Percentiles rank a stretch among this genome's conserved stretches.
Conservation (phyloP, 2,113 vertebrate genomes). For the Tinamus guttatus region DNA sequence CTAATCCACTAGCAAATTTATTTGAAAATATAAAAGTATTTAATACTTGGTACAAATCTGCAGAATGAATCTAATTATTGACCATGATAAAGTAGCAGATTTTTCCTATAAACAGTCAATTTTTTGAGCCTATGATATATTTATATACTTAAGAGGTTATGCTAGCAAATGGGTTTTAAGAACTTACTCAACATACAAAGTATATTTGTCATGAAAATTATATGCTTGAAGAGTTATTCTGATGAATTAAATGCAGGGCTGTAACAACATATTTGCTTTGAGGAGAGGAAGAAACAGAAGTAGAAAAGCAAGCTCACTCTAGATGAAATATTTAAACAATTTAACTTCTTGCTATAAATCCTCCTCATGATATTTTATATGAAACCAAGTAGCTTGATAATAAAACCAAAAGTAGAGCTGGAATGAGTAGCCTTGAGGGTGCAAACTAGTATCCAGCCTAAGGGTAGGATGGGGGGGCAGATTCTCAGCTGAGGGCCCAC, state of each 20-base stretch:
- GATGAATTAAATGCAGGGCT: neutral
- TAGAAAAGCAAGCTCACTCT: slow-evolving; percentile 53
- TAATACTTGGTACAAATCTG: neutral
- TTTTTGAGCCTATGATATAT: neutral
- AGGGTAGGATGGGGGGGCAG: neutral
- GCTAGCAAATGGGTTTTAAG: neutral
- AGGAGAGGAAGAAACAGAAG: neutral
- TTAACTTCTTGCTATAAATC: slow-evolving; percentile 52
- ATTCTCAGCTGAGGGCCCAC: neutral
- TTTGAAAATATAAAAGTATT: neutral
- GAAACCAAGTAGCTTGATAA: slow-evolving; percentile 30
- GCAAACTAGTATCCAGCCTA: slow-evolving; percentile 3
- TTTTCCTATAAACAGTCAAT: neutral
- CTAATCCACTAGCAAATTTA: neutral
- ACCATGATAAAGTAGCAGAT: neutral
- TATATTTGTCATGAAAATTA: neutral
- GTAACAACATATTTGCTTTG: slow-evolving; percentile 9
- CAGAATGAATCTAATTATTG: neutral
- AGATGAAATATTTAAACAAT: slow-evolving; percentile 55
- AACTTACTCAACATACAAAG: neutral
- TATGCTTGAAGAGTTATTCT: neutral
- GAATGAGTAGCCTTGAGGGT: neutral
- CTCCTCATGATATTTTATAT: neutral
- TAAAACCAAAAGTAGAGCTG: slow-evolving; percentile 38
- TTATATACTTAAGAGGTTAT: neutral